Evolutionary conservation across 2,888 invertebrate genomes (phyloP).

Genomic region (Hemistola chrysoprasaria): DNA sequence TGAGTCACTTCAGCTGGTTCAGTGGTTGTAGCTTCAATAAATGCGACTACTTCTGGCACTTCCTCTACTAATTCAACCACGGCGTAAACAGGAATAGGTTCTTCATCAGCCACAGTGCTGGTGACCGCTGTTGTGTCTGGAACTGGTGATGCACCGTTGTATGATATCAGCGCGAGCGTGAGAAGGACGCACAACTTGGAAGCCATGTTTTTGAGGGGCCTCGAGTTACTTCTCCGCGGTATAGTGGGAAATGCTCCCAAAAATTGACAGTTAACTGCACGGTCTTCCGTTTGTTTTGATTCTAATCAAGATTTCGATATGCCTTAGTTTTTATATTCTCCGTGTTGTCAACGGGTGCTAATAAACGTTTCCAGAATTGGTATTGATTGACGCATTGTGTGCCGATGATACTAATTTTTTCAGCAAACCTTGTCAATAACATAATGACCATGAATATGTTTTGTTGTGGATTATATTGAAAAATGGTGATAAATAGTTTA

Average conservation of each 20-base stretch:
- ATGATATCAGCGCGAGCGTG: constrained; percentile 49
- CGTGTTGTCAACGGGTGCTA: constrained; percentile 55
- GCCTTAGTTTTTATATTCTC: constrained; percentile 60
- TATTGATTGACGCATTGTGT: constrained; percentile 61
- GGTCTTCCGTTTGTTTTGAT: constrained; percentile 34
- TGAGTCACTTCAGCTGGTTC: constrained; percentile 44
- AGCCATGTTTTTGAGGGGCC: constrained; percentile 58
- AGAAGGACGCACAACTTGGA: constrained; percentile 52
- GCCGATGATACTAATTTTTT: constrained; percentile 47
- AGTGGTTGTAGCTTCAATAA: constrained; percentile 39
- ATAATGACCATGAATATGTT: constrained; percentile 69
- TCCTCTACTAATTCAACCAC: constrained; percentile 53
- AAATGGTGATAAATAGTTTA: constrained; percentile 47
- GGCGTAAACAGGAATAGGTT: constrained; percentile 39
- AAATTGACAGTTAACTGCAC: constrained; percentile 39
- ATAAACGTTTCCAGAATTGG: constrained; percentile 62
- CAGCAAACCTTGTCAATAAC: constrained; percentile 69
- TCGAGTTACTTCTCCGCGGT: constrained; percentile 55
- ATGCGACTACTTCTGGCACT: constrained; percentile 50
- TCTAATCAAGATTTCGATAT: constrained; percentile 31
- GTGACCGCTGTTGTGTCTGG: constrained; percentile 38
- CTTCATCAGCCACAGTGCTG: constrained; percentile 40
- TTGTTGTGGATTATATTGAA: constrained; percentile 56
- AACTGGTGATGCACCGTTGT: constrained; percentile 49
- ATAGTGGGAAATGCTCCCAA: constrained; percentile 40